Evolutionary conservation across 2,797 vertebrate species (phyloP).

Genomic region (Scolopax bukidnonensis): DNA sequence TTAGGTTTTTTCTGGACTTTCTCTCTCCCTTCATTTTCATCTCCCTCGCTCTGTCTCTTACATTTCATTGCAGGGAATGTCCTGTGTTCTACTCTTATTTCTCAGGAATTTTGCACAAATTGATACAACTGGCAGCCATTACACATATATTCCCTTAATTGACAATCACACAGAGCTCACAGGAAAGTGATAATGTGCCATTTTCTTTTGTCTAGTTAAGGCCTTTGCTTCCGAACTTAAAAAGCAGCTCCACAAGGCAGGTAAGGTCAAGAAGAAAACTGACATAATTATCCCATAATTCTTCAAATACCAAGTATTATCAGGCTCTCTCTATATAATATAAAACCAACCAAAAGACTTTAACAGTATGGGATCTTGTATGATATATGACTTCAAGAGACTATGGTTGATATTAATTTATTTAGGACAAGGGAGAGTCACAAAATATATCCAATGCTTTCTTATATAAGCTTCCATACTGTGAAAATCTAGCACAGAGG

Average conservation of each 20-base stretch:
- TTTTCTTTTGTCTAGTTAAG: constrained; percentile 24
- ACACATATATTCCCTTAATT: constrained; percentile 33
- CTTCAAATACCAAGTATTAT: constrained; percentile 34
- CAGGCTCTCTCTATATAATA: not conserved
- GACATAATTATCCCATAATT: constrained; percentile 48
- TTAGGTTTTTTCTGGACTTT: not conserved
- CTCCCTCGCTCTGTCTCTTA: not conserved
- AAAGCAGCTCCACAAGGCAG: constrained; percentile 42
- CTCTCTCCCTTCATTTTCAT: constrained; percentile 27
- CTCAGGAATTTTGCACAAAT: constrained; percentile 35
- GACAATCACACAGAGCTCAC: constrained; percentile 44
- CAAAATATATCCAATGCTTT: not conserved
- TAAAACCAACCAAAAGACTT: not conserved
- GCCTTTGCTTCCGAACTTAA: constrained; percentile 47
- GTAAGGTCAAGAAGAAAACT: constrained; percentile 52
- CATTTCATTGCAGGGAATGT: constrained; percentile 15
- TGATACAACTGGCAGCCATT: constrained; percentile 42
- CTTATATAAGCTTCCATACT: not conserved
- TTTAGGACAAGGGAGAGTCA: not conserved
- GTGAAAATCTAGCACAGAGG: not conserved
- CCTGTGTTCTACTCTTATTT: constrained; percentile 25
- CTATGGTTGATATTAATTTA: not conserved
- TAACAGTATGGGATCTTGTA: not conserved
- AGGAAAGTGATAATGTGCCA: constrained; percentile 18
- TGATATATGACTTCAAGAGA: not conserved